Evolutionary conservation across 2,888 invertebrate species (phyloP).

Genomic region (Cephus sareptanus): DNA sequence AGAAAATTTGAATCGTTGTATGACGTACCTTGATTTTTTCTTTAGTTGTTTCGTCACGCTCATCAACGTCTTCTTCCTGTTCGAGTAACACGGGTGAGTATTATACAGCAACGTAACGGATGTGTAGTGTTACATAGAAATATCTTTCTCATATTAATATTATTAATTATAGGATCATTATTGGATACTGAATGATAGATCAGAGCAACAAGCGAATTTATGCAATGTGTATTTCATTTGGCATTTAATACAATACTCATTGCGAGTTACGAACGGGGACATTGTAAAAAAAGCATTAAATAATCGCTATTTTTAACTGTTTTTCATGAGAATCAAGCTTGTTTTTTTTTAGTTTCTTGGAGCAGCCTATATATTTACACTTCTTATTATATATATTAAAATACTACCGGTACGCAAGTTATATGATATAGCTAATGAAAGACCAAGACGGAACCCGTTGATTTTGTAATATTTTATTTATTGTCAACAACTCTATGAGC

Average conservation of each 20-base stretch:
- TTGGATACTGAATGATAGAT: not conserved
- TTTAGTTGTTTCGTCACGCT: not conserved
- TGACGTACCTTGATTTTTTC: not conserved
- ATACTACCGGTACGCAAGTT: not conserved
- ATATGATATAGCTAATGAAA: not conserved
- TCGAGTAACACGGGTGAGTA: not conserved
- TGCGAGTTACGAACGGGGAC: not conserved
- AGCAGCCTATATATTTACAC: not conserved
- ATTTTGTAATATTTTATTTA: not conserved
- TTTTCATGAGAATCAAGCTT: not conserved
- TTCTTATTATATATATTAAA: not conserved
- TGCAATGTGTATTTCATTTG: conserved; percentile 1
- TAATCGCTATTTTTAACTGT: not conserved
- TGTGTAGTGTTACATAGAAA: not conserved
- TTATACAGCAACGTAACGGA: not conserved
- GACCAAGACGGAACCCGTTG: not conserved
- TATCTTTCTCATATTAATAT: not conserved
- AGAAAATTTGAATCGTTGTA: not conserved
- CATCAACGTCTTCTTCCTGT: not conserved
- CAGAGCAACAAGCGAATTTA: not conserved
- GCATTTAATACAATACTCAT: conserved; percentile 1
- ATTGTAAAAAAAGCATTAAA: not conserved
- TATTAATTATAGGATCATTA: not conserved
- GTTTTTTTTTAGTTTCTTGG: not conserved
- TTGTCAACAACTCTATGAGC: not conserved